Base-by-base conservation (phyloP, 2,888 invertebrate species). In the Subacronicta megacephala region DNA sequence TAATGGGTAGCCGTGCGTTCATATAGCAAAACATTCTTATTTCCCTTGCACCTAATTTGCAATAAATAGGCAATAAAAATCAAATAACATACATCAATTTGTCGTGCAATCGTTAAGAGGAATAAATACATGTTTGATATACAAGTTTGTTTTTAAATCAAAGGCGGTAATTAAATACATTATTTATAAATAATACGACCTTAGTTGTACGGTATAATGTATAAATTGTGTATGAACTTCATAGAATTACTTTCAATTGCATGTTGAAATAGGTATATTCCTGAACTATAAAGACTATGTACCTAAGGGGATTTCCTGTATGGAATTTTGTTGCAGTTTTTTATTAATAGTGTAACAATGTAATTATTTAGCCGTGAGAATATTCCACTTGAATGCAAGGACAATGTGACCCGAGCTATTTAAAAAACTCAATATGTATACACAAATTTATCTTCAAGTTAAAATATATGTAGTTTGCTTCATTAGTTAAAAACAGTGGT, bases 181-280 rank as follows among this genome's bases (percentile, higher is more conserved):
- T 43, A 55, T 49, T 33, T 52, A 67, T 63, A 41, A 57, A 40
- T 26, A 7, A 38, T 49, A 13, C 31, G 26, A 23, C 55, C 7
- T 59, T 49, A 62, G 10, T 20, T 53, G 31, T 40, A 50, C 61
- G 15, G 38, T 54, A 43, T 54, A 43, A 36, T 50, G 43, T 54
- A 61, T 72, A 55, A 72, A 72, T 72, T 65, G 38, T 69, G 50
- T 17, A 72, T 56, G 31, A 57, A 52, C 29, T 63, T 56, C 56
- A 43, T 0, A 41, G 72, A 71, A 70, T 1, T 41, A 36, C 35
- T 50, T 57, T 53, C 56, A 38, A 65, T 60, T 42, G 20, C 31
- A 51, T 33, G 29, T 31, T 57, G 16, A 44, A 57, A 60, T 52
- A 23, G 1, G 9, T 23, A 23, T 43, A 50, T 41, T 46, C 17